A percentile compares a stretch with the other conserved stretches of the same genome.
These are phyloP conservation scores for Drosophila hamatofila DNA, from an alignment of 2,888 invertebrate genomes.

Conservation along the genomic window DNA sequence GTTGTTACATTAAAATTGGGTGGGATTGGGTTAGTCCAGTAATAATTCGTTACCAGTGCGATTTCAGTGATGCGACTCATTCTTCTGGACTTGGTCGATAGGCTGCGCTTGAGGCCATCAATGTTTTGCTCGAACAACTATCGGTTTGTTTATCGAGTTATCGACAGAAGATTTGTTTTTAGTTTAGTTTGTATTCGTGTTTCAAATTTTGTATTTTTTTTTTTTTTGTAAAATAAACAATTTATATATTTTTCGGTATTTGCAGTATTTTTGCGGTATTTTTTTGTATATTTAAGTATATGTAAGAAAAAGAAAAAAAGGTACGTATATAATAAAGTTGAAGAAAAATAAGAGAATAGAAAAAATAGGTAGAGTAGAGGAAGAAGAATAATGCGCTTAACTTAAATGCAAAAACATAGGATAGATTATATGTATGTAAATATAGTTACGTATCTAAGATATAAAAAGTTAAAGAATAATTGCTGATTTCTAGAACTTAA, in stretches of 20 bases:
- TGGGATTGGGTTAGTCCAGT: constrained; percentile 82
- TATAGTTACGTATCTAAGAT: constrained; percentile 6
- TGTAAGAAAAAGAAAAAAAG: constrained; percentile 75
- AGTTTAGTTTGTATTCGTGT: constrained; percentile 30
- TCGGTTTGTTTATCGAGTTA: constrained; percentile 16
- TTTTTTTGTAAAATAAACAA: constrained; percentile 22
- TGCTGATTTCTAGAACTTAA: constrained; percentile 3
- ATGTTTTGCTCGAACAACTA: constrained; percentile 96
- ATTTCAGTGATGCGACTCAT: constrained; percentile 93
- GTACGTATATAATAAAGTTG: constrained; percentile 45
- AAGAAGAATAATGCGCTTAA: constrained; percentile 10
- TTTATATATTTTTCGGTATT: constrained; percentile 10
- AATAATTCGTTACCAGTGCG: constrained; percentile 90
- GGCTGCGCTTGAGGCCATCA: constrained; percentile 92
- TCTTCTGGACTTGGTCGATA: constrained; percentile 91
- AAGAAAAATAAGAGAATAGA: constrained; percentile 18
- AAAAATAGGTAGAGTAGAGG: not conserved
- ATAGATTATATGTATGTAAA: not conserved
- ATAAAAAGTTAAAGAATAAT: constrained; percentile 11
- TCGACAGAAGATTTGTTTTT: not conserved
- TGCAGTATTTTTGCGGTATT: constrained; percentile 19
- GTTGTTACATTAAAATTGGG: constrained; percentile 30
- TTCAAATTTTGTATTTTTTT: constrained; percentile 12
- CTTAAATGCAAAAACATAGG: constrained; percentile 6
- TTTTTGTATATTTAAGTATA: constrained; percentile 41